Percentiles rank a stretch among this genome's conserved stretches.
phyloP scores from a whole-genome alignment of 2,888 invertebrate species.

The Portevinia maculata region DNA sequence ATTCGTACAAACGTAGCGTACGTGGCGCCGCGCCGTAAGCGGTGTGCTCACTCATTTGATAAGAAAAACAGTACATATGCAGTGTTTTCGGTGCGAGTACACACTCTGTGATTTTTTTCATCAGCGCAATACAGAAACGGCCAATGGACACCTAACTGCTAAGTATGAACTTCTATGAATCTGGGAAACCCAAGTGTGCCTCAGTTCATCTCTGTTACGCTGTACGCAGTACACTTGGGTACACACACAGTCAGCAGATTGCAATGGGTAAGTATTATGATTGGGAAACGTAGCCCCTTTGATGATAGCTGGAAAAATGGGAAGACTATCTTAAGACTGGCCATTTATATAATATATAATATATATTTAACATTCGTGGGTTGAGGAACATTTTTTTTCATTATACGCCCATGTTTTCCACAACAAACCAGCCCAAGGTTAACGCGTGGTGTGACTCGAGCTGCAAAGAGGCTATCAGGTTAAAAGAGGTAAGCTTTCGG shows the following conservation, averaged over 20 bases:
- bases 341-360: no score
- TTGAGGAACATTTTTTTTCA: no score
- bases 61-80: conserved; percentile 42
- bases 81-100: neutral
- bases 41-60: conserved; percentile 65
- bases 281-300: conserved; percentile 1
- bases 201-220: conserved; percentile 79
- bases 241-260: conserved; percentile 30
- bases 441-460: no score
- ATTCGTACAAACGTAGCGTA: conserved; percentile 63
- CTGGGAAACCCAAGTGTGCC: conserved; percentile 82
- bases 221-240: conserved; percentile 13
- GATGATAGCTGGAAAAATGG: conserved; percentile 31
- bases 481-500: no score
- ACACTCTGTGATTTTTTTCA: conserved; percentile 75
- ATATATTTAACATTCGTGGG: no score
- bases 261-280: conserved; percentile 1
- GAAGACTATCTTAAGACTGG: no score
- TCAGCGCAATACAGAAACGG: conserved; percentile 26
- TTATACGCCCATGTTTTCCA: no score
- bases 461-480: no score
- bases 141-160: conserved; percentile 55
- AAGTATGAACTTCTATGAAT: conserved; percentile 79
- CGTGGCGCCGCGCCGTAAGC: no score
- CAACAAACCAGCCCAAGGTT: no score